These are phyloP conservation scores for Helicoverpa armigera DNA, from an alignment of 1,140 invertebrate species.

Conservation along the genomic window DNA sequence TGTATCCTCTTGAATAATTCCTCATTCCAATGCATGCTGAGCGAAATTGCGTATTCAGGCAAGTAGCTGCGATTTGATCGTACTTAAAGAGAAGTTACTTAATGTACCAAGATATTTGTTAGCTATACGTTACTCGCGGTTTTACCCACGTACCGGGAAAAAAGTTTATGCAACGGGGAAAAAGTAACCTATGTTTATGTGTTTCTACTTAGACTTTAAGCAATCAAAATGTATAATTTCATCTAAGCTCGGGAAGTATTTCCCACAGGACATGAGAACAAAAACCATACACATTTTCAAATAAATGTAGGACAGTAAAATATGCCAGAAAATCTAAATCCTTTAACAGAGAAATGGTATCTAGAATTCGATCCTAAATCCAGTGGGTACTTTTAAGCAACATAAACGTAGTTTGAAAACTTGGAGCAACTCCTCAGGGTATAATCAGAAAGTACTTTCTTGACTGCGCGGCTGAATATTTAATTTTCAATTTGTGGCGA, in stretches of 20 bases:
- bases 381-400: not conserved
- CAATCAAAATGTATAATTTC: too few relatives aligned
- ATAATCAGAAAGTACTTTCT: conserved; percentile 20
- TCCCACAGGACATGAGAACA: too few relatives aligned
- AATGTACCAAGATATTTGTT: not conserved
- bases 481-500: conserved; percentile 27
- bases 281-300: too few relatives aligned
- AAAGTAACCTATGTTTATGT: too few relatives aligned
- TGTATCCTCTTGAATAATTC: conserved; percentile 1
- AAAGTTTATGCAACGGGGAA: too few relatives aligned
- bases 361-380: not conserved
- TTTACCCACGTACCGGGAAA: too few relatives aligned
- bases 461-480: conserved; percentile 20
- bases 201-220: too few relatives aligned
- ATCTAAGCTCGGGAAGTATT: too few relatives aligned
- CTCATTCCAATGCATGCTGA: not conserved
- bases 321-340: too few relatives aligned
- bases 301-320: too few relatives aligned
- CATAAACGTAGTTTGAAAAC: not conserved
- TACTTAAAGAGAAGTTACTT: not conserved
- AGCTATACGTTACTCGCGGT: too few relatives aligned
- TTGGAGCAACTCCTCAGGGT: not conserved
- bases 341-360: too few relatives aligned
- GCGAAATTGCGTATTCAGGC: not conserved
- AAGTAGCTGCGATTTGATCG: not conserved